Base-by-base conservation (phyloP, 2,888 invertebrate species). In the Auanema freiburgensis region DNA sequence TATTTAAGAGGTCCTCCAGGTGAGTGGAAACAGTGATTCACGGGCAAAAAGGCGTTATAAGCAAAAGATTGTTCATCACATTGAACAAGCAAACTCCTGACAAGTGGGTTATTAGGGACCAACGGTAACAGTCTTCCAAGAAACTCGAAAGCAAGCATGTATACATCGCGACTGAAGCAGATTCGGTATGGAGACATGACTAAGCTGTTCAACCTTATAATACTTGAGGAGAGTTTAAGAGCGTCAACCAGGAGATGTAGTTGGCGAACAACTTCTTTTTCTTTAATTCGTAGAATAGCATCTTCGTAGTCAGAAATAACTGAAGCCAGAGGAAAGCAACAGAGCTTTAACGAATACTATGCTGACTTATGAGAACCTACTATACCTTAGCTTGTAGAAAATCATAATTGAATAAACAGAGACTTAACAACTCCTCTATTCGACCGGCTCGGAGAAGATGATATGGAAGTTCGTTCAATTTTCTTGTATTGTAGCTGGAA, bases 1-100 rank as follows among this genome's bases (percentile, higher is more conserved):
- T 94, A 97, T 90, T 97, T 96, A 5, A 97, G 86, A 0, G 97
- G 97, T 1, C 97, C 97, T 51, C 97, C 97, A n/a, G 97, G 97
- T 1, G 97, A 96, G 84, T 97, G 96, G 68, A 96, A 87, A 80
- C 95, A 96, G 84, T 97, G 96, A 85, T 94, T 94, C 0, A 92
- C 89, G 0, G 97, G 96, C 74, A 95, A 88, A 57, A 97, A 85
- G 0, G 95, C 91, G 79, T 94, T 95, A 81, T 95, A 90, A 23
- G 57, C 53, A 16, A 68, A 65, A 0, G 96, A 96, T 80, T 91
- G 90, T 21, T 88, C 88, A 84, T 96, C 94, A 83, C 96, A 97
- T 77, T 95, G 94, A 61, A 90, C 88, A 50, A 98, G 87, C 58
- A 98, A 87, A 85, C 90, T 91, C 76, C 92, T 89, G 12, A 97